Evolutionary conservation across 2,888 invertebrate species (phyloP), one percentile per base, ranked within the genome.

Genomic region (Lasioglossum vierecki): DNA sequence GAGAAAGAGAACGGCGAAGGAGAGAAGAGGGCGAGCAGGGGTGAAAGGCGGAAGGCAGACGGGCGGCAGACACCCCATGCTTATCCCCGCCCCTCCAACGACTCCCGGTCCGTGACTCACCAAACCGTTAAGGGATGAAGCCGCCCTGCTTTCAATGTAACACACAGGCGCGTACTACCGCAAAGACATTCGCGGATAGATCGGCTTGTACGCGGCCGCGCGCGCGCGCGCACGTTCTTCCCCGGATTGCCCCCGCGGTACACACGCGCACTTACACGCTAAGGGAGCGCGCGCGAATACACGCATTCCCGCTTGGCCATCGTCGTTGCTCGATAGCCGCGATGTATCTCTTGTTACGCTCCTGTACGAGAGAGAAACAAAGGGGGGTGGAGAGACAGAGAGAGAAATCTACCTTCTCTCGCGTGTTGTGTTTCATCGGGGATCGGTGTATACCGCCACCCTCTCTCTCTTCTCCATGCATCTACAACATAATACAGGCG

Each of bases 71-170:
- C 94, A 94, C 92, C 92, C 93, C 92, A 91, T 93, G 93, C 93
- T 94, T 93, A 94, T 92, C 91, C 91, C 91, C 90, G 88, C 92
- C 85, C 82, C 83, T 85, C 80, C 83, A 82, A 72, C 82, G 82
- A 75, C 83, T 86, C 87, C 84, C 82, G 91, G 91, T 93, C 92
- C 93, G 92, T 94, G 94, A 94, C 94, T 94, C 94, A 94, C 94
- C 93, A 93, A 94, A 94, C 94, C 93, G 93, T 93, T 93, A 93
- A 94, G 94, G 94, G 93, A 94, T 94, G 92, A 94, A 94, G 93
- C 93, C 93, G 91, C 92, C 92, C 91, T 91, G 92, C 91, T 92
- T 92, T 92, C 89, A 89, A 88, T 89, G 85, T 80, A 89, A 68
- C 68, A 22, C 88, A 83, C 87, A 76, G 87, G 80, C 88, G 80